Conservation (phyloP, 2,797 vertebrate species). For the Hyperoplus lanceolatus region DNA sequence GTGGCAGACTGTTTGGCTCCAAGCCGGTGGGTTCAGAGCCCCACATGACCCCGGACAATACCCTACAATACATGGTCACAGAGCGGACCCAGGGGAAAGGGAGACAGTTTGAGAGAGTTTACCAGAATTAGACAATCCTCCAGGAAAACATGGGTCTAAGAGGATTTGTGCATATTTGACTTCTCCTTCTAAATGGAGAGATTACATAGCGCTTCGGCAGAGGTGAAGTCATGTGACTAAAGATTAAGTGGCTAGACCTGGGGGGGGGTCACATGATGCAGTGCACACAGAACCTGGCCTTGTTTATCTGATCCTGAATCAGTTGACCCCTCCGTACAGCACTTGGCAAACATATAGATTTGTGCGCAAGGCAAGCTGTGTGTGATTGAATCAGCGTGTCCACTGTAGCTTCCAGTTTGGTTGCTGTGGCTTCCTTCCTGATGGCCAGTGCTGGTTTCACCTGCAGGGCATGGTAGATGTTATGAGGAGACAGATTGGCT, state of each 20-base stretch:
- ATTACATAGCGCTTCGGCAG: slow-evolving; percentile 61
- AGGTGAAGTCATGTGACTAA: slow-evolving; percentile 79
- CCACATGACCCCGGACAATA: slow-evolving; percentile 21
- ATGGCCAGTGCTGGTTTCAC: slow-evolving; percentile 38
- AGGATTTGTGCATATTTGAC: slow-evolving; percentile 80
- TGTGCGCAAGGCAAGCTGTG: slow-evolving; percentile 11
- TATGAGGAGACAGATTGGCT: slow-evolving; percentile 45
- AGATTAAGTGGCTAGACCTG: slow-evolving; percentile 73
- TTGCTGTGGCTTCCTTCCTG: slow-evolving; percentile 11
- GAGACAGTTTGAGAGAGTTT: slow-evolving; percentile 22
- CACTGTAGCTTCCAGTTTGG: neutral
- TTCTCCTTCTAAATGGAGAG: slow-evolving; percentile 72
- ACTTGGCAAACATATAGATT: slow-evolving; percentile 20
- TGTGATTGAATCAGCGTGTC: slow-evolving; percentile 42
- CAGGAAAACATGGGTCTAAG: slow-evolving; percentile 60
- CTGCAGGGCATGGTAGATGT: slow-evolving; percentile 34
- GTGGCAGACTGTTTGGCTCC: slow-evolving; percentile 66
- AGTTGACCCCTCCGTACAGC: slow-evolving; percentile 7
- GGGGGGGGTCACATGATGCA: slow-evolving; percentile 67
- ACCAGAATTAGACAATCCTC: slow-evolving; percentile 57
- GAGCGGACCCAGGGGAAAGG: slow-evolving; percentile 28
- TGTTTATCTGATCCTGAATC: slow-evolving; percentile 50
- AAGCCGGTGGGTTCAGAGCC: slow-evolving; percentile 24
- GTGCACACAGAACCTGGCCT: slow-evolving; percentile 39
- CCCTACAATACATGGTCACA: slow-evolving; percentile 32